Evolutionary conservation across 1,140 invertebrate genomes (phyloP).

Genomic region (Calosoma granatense): DNA sequence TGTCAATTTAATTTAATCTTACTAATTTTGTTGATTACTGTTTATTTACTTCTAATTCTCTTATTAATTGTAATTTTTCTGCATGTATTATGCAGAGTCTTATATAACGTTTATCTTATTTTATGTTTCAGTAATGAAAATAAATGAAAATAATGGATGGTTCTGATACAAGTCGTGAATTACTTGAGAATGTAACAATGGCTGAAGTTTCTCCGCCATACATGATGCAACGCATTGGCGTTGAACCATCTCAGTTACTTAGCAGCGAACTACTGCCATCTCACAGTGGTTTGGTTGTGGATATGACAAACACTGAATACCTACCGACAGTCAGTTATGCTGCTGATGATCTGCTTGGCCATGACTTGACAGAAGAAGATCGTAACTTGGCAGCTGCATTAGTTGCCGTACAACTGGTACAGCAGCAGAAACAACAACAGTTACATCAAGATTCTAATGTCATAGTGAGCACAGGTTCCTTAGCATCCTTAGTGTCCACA

Average conservation of each 20-base stretch:
- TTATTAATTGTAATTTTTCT: no score
- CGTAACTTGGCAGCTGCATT: slow-evolving; percentile 39
- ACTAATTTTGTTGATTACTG: no score
- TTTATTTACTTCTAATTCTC: no score
- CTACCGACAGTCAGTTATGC: slow-evolving; percentile 31
- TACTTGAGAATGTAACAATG: slow-evolving; percentile 29
- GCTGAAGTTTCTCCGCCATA: slow-evolving; percentile 26
- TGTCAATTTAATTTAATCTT: no score
- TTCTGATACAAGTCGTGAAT: slow-evolving; percentile 17
- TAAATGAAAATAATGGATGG: slow-evolving; percentile 18
- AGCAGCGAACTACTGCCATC: slow-evolving; percentile 30
- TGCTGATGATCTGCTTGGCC: slow-evolving; percentile 29
- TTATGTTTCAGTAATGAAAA: neutral
- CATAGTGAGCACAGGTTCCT: slow-evolving; percentile 15
- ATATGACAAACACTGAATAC: slow-evolving; percentile 30
- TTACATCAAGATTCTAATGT: slow-evolving; percentile 22
- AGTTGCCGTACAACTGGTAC: slow-evolving; percentile 41
- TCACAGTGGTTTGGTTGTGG: slow-evolving; percentile 31
- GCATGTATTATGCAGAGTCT: no score
- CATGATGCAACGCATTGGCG: slow-evolving; percentile 29
- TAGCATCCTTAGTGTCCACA: slow-evolving; percentile 16
- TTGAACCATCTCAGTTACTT: slow-evolving; percentile 27
- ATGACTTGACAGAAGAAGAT: slow-evolving; percentile 40
- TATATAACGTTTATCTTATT: no score
- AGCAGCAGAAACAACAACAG: slow-evolving; percentile 40